phyloP scores from a whole-genome alignment of 2,797 vertebrate species.

The Pipistrellus kuhlii region DNA sequence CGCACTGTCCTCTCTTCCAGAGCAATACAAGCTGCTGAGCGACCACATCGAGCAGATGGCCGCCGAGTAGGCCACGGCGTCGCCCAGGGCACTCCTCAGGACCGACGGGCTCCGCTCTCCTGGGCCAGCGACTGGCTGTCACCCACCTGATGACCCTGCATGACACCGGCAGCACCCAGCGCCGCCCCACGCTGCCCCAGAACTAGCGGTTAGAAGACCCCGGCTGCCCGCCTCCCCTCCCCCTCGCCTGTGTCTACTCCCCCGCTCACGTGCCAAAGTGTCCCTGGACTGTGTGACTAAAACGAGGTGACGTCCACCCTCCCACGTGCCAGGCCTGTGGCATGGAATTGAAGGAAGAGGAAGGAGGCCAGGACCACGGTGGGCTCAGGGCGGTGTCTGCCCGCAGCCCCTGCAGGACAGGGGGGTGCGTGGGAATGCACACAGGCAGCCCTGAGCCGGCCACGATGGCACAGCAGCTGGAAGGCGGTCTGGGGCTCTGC shows the following conservation, averaged over 20 bases:
- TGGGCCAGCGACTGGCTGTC: conserved; percentile 67
- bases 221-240: neutral
- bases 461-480: fast-evolving
- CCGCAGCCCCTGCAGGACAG: neutral
- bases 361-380: neutral
- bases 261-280: conserved; percentile 22
- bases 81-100: fast-evolving
- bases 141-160: conserved; percentile 84
- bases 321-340: neutral
- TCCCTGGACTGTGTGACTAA: neutral
- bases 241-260: conserved; percentile 48
- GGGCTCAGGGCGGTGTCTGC: neutral
- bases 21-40: conserved; percentile 96
- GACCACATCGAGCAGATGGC: conserved; percentile 98
- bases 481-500: neutral
- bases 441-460: fast-evolving
- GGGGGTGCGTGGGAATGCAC: neutral
- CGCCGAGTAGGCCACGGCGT: conserved; percentile 85
- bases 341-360: neutral
- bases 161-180: conserved; percentile 75
- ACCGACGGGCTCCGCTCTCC: neutral
- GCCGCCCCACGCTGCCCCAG: conserved; percentile 77
- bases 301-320: neutral
- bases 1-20: conserved; percentile 83
- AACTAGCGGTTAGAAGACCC: conserved; percentile 69